These are phyloP conservation scores for Phyllotis vaccarum DNA, from an alignment of 2,797 vertebrate species.

Conservation along the genomic window DNA sequence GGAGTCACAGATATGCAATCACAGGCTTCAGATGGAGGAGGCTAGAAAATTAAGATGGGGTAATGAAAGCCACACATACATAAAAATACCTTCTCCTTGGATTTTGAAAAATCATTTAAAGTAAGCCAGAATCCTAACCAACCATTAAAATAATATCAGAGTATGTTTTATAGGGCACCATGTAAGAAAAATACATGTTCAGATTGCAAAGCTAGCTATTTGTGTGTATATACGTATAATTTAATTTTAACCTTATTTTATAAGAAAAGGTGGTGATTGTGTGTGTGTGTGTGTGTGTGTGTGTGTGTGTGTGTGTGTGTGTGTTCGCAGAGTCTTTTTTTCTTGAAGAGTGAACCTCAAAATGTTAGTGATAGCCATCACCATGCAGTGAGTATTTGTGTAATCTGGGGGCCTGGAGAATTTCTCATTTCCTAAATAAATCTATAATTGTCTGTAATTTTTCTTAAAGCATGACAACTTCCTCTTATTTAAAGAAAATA, in stretches of 20 bases:
- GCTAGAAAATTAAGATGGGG: background rate
- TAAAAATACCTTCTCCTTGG: background rate
- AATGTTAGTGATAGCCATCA: background rate
- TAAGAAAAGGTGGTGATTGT: background rate
- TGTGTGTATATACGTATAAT: background rate
- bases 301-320: background rate
- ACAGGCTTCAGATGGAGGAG: conserved; percentile 1
- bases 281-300: background rate
- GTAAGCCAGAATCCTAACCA: conserved; percentile 48
- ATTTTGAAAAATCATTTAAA: conserved; percentile 20
- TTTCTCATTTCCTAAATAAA: conserved; percentile 56
- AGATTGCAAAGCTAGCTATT: background rate
- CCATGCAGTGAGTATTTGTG: background rate
- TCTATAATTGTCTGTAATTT: conserved; percentile 41
- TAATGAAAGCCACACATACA: background rate
- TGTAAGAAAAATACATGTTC: conserved; percentile 28
- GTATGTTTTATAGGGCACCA: background rate
- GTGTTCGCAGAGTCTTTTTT: background rate
- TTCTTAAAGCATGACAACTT: conserved; percentile 48
- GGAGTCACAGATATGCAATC: background rate
- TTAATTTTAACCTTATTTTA: conserved; percentile 49
- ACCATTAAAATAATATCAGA: conserved; percentile 24
- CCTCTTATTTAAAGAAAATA: conserved; percentile 62
- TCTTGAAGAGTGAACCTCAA: conserved; percentile 5
- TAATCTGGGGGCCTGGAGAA: background rate